These are phyloP conservation scores for Acipenser ruthenus DNA, from an alignment of 2,797 vertebrate species.

Conservation along the genomic window DNA sequence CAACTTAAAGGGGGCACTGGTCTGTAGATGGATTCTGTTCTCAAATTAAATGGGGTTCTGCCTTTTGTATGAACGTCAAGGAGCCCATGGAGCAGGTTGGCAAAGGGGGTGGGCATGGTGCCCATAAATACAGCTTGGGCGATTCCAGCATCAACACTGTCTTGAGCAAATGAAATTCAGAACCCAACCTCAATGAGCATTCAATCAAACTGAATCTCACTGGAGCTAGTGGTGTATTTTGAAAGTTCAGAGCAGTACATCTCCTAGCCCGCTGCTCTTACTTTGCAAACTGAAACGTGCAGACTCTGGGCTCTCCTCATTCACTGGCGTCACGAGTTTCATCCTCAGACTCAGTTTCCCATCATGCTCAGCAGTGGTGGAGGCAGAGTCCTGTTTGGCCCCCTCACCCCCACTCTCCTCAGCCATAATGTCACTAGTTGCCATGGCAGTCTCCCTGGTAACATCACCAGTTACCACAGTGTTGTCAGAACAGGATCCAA, in stretches of 20 bases:
- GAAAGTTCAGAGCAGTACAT: not conserved
- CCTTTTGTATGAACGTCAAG: too few species aligned
- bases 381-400: conserved; percentile 32
- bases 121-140: too few species aligned
- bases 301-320: conserved; percentile 71
- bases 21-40: too few species aligned
- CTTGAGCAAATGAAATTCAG: conserved; percentile 7
- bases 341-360: conserved; percentile 82
- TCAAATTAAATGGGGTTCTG: too few species aligned
- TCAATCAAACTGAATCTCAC: not conserved
- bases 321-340: conserved; percentile 79
- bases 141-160: too few species aligned
- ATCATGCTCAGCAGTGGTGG: conserved; percentile 36
- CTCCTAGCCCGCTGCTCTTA: conserved; percentile 48
- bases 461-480: conserved; percentile 50
- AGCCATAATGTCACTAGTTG: conserved; percentile 55
- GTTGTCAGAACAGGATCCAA: conserved; percentile 60
- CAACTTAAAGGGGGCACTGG: too few species aligned
- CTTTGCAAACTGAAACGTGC: conserved; percentile 87
- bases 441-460: conserved; percentile 62
- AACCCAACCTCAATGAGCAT: not conserved
- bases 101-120: too few species aligned
- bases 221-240: not conserved
- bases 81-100: too few species aligned
- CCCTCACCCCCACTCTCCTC: conserved; percentile 52